Conservation (phyloP, 2,888 invertebrate genomes). For the Eledone cirrhosa region DNA sequence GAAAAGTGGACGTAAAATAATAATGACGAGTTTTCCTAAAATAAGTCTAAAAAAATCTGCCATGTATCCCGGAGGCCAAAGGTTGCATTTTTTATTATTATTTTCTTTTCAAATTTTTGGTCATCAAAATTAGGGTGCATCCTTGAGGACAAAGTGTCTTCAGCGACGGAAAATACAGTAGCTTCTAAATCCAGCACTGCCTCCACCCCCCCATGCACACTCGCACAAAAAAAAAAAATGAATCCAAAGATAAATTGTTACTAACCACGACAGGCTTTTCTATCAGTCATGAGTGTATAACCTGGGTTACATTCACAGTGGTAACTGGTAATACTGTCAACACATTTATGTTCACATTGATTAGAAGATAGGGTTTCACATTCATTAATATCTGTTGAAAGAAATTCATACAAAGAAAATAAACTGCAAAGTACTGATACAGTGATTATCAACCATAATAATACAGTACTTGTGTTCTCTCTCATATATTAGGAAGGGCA, state of each 20-base stretch:
- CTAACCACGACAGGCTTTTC: slow-evolving; percentile 72
- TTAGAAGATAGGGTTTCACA: slow-evolving; percentile 89
- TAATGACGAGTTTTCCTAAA: no score
- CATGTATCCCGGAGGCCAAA: no score
- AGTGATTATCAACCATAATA: neutral
- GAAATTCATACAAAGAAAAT: slow-evolving; percentile 33
- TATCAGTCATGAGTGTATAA: slow-evolving; percentile 86
- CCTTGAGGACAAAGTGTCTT: no score
- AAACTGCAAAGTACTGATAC: neutral
- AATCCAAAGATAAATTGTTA: neutral
- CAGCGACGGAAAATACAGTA: no score
- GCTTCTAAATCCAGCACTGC: no score
- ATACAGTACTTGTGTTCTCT: neutral
- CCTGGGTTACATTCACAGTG: slow-evolving; percentile 95
- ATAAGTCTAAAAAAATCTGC: no score
- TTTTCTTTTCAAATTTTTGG: no score
- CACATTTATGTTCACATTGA: slow-evolving; percentile 95
- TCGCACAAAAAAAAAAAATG: neutral
- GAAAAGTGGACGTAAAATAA: no score
- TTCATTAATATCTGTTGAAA: slow-evolving; percentile 80
- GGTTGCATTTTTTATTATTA: no score
- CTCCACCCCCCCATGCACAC: no score
- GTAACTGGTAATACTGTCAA: slow-evolving; percentile 92
- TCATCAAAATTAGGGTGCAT: no score
- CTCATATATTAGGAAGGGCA: neutral